These are phyloP conservation scores for Labeo calbasu DNA, from an alignment of 2,797 vertebrate species.

Conservation along the genomic window DNA sequence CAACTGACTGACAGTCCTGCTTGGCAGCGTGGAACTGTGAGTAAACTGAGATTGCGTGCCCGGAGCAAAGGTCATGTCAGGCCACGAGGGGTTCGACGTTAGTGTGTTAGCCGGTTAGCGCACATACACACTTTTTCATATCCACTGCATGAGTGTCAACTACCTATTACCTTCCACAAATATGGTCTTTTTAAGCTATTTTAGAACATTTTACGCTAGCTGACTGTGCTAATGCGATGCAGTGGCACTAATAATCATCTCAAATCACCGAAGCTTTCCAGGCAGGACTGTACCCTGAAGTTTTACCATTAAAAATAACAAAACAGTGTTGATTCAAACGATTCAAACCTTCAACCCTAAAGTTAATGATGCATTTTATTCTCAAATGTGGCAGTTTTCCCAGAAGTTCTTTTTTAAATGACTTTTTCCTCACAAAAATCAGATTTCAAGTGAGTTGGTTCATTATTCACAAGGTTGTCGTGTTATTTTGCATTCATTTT, in stretches of 20 bases:
- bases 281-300: background rate
- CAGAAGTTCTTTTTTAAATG: conserved; percentile 31
- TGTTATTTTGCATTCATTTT: background rate
- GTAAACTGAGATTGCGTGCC: conserved; percentile 6
- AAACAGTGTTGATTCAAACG: conserved; percentile 1
- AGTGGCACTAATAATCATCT: background rate
- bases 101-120: conserved; percentile 10
- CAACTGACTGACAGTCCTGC: conserved; percentile 25
- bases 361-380: conserved; percentile 40
- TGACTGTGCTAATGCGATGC: background rate
- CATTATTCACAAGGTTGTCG: background rate
- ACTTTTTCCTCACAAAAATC: background rate
- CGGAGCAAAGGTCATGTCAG: conserved; percentile 36
- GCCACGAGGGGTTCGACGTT: conserved; percentile 13
- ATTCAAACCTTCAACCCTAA: conserved; percentile 26
- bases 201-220: background rate
- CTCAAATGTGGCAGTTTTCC: conserved; percentile 14
- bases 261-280: background rate
- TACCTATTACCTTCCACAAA: background rate
- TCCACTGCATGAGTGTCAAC: background rate
- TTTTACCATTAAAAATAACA: background rate
- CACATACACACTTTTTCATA: background rate
- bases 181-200: background rate
- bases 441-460: background rate
- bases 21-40: background rate